Evolutionary conservation across 1,140 invertebrate species (phyloP), one percentile per base, ranked within the genome.

Genomic region (Drosophila nigromelanica): DNA sequence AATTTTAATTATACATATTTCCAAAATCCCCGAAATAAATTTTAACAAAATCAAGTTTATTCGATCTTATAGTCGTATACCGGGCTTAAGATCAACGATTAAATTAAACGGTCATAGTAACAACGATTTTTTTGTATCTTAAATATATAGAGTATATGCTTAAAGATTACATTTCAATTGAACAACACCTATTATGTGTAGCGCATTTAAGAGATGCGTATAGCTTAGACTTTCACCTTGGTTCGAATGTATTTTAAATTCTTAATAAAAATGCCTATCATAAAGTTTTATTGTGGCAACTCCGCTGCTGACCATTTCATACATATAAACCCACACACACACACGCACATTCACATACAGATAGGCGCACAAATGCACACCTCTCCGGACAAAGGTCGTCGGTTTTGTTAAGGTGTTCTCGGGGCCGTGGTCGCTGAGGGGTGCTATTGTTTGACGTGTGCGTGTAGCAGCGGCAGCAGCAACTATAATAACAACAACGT

Each of bases 181-280:
- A n/a, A n/a, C n/a, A 3, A 27, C 3, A 27, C 24, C 24, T 33
- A 12, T 8, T 35, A 11, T 21, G n/a, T 48, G 75, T 87, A 86
- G 71, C 30, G 75, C 47, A 76, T 59, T 27, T 6, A 6, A 18
- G 5, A 1, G 43, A 47, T 69, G 72, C 50, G 14, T 42, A 4
- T 18, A 33, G 58, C 68, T 15, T 6, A 48, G 4, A 68, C 76
- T 89, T 89, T 89, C 76, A 63, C 52, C 58, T 45, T 52, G 58
- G 50, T 61, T 64, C 48, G 50, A 70, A 79, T 87, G 83, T 72
- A 89, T 89, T 87, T 89, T 61, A 68, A 87, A 87, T 87, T 83
- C 83, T 71, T 70, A 69, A 83, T 89, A 89, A 89, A 80, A 83
- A 80, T 89, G 79, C 83, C 79, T 83, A 89, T 89, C 83, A 89